Evolutionary conservation across 2,888 invertebrate genomes (phyloP).

Genomic region (Polydrusus tereticollis): DNA sequence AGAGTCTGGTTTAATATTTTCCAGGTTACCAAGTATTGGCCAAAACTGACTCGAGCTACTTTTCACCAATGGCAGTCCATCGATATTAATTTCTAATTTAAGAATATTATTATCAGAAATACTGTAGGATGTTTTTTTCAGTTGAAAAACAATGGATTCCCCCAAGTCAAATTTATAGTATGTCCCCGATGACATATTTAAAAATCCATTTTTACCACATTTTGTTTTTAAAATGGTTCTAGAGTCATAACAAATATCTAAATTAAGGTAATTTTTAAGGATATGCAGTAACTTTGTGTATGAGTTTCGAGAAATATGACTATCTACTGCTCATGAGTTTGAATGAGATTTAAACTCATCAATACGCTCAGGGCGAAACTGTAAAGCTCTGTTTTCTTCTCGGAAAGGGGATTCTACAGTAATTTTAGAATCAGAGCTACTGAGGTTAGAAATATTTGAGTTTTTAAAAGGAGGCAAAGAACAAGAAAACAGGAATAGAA

Average conservation of each 20-base stretch:
- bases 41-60: not conserved
- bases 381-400: too few relatives aligned
- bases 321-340: not conserved
- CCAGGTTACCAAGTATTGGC: conserved; percentile 43
- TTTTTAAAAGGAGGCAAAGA: too few relatives aligned
- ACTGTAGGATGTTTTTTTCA: not conserved
- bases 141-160: not conserved
- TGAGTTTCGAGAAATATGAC: not conserved
- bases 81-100: not conserved
- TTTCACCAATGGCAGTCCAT: not conserved
- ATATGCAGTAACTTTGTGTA: not conserved
- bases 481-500: too few relatives aligned
- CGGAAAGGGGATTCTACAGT: too few relatives aligned
- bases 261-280: not conserved
- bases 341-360: too few relatives aligned
- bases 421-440: too few relatives aligned
- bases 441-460: too few relatives aligned
- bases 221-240: not conserved
- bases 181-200: not conserved
- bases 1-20: conserved; percentile 35
- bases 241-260: not conserved
- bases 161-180: not conserved
- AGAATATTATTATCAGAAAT: not conserved
- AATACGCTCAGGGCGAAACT: too few relatives aligned
- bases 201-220: not conserved